Evolutionary conservation across 2,113 vertebrate species (phyloP).

Genomic region (Lagopus muta): DNA sequence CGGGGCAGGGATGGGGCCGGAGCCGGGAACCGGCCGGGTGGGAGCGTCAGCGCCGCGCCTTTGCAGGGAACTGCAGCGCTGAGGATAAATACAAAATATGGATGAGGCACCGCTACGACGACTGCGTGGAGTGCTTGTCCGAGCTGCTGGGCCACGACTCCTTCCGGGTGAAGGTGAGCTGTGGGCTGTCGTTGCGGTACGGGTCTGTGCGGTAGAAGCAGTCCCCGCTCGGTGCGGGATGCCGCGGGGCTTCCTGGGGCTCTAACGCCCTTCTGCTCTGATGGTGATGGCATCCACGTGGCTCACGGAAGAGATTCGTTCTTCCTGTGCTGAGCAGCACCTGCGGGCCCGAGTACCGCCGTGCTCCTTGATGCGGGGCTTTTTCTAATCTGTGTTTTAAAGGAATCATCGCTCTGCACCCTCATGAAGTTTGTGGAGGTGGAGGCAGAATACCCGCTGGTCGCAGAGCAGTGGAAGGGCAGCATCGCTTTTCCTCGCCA

Average conservation of each 20-base stretch:
- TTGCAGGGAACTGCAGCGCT: constrained; percentile 73
- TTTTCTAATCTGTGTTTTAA: neutral
- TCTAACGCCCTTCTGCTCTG: too few species aligned
- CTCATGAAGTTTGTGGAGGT: constrained; percentile 89
- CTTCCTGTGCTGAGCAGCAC: neutral
- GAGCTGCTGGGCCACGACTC: constrained; percentile 81
- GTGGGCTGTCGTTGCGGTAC: accelerated
- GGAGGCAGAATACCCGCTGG: constrained; percentile 85
- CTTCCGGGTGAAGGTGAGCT: constrained; percentile 84
- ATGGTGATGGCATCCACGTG: accelerated
- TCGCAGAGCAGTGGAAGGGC: constrained; percentile 85
- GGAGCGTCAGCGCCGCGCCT: neutral
- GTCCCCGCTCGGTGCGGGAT: accelerated
- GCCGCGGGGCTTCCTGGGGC: neutral
- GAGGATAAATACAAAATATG: constrained; percentile 88
- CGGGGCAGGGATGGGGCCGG: neutral
- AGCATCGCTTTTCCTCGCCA: constrained; percentile 85
- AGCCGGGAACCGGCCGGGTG: neutral
- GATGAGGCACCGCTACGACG: constrained; percentile 91
- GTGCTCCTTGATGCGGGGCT: accelerated
- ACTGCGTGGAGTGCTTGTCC: constrained; percentile 79
- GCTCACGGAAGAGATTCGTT: accelerated
- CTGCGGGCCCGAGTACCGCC: accelerated
- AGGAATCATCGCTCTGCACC: constrained; percentile 86
- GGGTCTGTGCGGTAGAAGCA: accelerated